Conservation (phyloP, 2,797 vertebrate species). For the Brachyrhaphis roseni region DNA sequence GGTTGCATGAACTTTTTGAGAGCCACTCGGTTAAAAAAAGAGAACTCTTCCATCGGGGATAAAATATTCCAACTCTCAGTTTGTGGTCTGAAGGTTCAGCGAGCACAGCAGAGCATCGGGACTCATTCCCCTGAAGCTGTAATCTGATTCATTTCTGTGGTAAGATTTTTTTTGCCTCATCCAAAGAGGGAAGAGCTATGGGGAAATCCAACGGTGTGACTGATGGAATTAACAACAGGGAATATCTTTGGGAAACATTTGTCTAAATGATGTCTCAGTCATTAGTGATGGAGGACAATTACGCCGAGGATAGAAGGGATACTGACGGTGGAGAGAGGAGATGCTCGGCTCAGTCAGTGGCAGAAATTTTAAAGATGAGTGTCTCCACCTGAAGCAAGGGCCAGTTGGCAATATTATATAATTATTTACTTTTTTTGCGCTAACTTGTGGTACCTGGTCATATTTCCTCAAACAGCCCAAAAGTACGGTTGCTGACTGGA, state of each 20-base stretch:
- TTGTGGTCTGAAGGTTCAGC: constrained; percentile 42
- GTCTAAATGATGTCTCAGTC: constrained; percentile 68
- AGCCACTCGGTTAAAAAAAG: not conserved
- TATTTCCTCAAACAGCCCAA: not conserved
- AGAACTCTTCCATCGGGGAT: not conserved
- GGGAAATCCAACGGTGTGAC: constrained; percentile 62
- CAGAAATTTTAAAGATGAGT: not conserved
- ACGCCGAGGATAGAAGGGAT: constrained; percentile 34
- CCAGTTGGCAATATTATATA: not conserved
- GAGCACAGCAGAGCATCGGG: constrained; percentile 26
- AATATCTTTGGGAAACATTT: constrained; percentile 56
- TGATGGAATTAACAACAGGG: constrained; percentile 69
- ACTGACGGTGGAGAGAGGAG: constrained; percentile 18
- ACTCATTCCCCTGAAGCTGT: constrained; percentile 25
- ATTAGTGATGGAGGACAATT: constrained; percentile 66
- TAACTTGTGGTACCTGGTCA: not conserved
- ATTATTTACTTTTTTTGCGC: not conserved
- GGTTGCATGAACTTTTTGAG: not conserved
- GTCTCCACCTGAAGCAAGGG: not conserved
- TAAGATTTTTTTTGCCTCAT: constrained; percentile 50
- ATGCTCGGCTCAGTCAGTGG: not conserved
- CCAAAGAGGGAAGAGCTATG: constrained; percentile 40
- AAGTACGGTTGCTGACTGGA: not conserved
- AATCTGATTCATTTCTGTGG: constrained; percentile 46
- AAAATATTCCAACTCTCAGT: constrained; percentile 29